Base-by-base conservation (phyloP, 37 sponge, comb jelly and placozoan species). In the Corticium candelabrum region DNA sequence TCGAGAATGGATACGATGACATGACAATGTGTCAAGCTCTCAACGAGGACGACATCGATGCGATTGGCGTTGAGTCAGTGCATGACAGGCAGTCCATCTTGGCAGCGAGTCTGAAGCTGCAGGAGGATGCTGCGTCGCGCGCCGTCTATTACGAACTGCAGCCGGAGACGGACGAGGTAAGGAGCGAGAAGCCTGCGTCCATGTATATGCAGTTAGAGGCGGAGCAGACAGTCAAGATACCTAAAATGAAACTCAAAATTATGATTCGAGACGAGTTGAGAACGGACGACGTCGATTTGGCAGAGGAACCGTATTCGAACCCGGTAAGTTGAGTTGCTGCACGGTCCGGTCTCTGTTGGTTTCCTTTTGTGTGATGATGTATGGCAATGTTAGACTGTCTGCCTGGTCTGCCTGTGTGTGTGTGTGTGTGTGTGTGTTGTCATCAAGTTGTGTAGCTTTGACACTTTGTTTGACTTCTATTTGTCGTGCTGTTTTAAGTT, bases 1-100 rank as follows among this genome's bases (percentile, higher is more conserved):
- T 82, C 4, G 92, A 91, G 40, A 91, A 91, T 41, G 92, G 92
- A 32, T 91, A 91, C 79, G 92, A 91, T 0, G 77, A 75, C 1
- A 74, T 41, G 0, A 69, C 83, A 5, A 74, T 91, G 1, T 82
- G 82, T 38, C 81, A 85, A 1, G 35, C 76, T 15, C 27, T 91
- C 21, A 83, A 75, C 2, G 76, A 72, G 36, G 86, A 85, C n/a
- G 92, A 91, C 39, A 68, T 91, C 35, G 86, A 87, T 41, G 92
- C 79, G 34, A 83, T 91, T 34, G 82, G 82, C n/a, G 83, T 91
- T 37, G 39, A 67, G 3, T 67, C 72, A 38, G 74, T 69, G 38
- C 34, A 76, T 34, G 80, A 90, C 69, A 68, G 88, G 67, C 41
- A 41, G 34, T 41, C 37, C 0, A 1, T 88, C 15, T 78, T 88